phyloP scores from a whole-genome alignment of 2,888 invertebrate species.

The Watsonalla binaria region DNA sequence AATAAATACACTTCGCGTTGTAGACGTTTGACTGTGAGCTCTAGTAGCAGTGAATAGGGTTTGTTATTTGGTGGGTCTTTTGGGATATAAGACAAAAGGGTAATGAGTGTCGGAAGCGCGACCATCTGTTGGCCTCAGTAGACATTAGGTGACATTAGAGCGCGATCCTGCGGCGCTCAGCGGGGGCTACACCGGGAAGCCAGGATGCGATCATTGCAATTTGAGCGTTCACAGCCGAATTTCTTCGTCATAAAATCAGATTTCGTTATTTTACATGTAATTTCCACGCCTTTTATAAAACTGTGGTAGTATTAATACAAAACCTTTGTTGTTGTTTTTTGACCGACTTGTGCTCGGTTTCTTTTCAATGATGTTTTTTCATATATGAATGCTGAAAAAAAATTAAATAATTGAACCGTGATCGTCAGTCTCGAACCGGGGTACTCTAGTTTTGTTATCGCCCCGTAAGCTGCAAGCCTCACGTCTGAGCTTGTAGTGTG shows the following conservation, averaged over 20 bases:
- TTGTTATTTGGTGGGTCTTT: constrained; percentile 16
- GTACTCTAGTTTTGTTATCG: no score
- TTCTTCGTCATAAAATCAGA: constrained; percentile 5
- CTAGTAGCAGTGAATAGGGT: constrained; percentile 24
- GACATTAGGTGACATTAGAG: constrained; percentile 68
- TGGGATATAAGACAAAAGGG: constrained; percentile 58
- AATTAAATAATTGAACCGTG: no score
- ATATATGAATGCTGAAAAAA: no score
- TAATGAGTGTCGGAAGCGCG: constrained; percentile 58
- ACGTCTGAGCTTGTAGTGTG: no score
- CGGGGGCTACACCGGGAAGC: constrained; percentile 39
- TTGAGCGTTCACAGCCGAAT: no score
- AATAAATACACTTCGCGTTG: constrained; percentile 46
- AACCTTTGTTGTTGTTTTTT: no score
- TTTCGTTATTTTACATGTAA: not conserved
- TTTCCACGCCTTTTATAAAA: no score
- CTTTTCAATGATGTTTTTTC: no score
- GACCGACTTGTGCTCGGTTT: no score
- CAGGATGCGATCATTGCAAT: constrained; percentile 24
- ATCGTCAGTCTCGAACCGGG: no score
- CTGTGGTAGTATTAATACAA: no score
- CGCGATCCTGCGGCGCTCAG: constrained; percentile 44
- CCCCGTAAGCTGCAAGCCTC: no score
- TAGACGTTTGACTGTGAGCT: constrained; percentile 23
- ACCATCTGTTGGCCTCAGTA: constrained; percentile 66